These are phyloP conservation scores for Dryoscopus gambensis DNA, from an alignment of 2,113 vertebrate species.

Conservation along the genomic window DNA sequence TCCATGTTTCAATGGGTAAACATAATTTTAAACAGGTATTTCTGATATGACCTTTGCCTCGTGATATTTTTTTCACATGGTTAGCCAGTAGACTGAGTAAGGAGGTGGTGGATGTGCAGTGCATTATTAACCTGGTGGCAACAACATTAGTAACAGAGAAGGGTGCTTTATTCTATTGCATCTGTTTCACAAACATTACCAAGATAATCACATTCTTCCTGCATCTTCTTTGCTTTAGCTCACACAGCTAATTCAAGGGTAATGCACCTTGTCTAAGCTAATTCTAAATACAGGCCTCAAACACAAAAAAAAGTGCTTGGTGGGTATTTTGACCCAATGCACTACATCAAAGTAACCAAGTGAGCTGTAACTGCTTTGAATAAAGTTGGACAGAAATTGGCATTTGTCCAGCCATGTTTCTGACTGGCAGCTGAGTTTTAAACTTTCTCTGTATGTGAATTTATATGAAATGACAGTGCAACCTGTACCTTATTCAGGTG, in stretches of 20 bases:
- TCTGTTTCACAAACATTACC: conserved; percentile 59
- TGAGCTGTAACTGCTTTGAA: conserved; percentile 29
- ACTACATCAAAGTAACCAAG: conserved; percentile 41
- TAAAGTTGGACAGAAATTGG: conserved; percentile 64
- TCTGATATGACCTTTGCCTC: neutral
- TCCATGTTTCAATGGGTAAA: neutral
- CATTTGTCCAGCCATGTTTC: conserved; percentile 67
- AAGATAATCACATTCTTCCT: conserved; percentile 61
- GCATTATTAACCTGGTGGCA: conserved; percentile 45
- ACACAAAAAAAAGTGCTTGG: conserved; percentile 28
- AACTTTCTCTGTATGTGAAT: neutral
- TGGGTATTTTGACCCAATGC: conserved; percentile 52
- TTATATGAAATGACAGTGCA: neutral
- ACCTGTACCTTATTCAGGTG: neutral
- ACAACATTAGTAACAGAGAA: conserved; percentile 28
- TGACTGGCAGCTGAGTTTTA: neutral
- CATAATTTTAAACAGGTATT: neutral
- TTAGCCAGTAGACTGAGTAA: neutral
- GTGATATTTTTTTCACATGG: neutral
- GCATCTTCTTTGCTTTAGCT: conserved; percentile 66
- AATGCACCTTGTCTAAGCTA: conserved; percentile 67
- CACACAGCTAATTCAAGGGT: conserved; percentile 63
- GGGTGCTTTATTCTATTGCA: conserved; percentile 35
- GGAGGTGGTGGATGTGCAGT: neutral
- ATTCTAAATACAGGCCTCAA: conserved; percentile 56